These are phyloP conservation scores for Chroicocephalus ridibundus DNA, from an alignment of 2,113 vertebrate genomes.

Conservation along the genomic window DNA sequence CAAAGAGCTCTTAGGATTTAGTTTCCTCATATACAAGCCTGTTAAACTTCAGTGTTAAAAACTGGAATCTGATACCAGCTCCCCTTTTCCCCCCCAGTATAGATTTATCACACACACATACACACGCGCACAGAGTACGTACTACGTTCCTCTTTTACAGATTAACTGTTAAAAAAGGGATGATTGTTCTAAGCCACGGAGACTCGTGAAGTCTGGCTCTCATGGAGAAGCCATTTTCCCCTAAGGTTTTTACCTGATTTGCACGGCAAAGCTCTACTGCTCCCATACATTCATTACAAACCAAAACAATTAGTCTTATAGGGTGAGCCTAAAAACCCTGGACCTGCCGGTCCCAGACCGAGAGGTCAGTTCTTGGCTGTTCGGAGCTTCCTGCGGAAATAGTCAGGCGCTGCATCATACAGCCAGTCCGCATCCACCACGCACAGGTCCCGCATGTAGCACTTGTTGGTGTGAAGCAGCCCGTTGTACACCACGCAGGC, in stretches of 20 bases:
- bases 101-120: background rate
- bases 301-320: rapidly evolving
- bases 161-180: background rate
- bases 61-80: background rate
- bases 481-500: constrained; percentile 89
- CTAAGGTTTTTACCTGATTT: background rate
- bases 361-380: constrained; percentile 56
- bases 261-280: background rate
- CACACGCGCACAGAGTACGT: rapidly evolving
- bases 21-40: background rate
- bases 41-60: background rate
- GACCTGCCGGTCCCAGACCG: too few species aligned
- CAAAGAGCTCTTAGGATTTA: background rate
- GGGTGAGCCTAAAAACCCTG: background rate
- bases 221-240: background rate
- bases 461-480: constrained; percentile 88
- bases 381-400: constrained; percentile 86
- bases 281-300: background rate
- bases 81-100: background rate
- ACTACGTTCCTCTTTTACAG: background rate
- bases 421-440: constrained; percentile 91
- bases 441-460: constrained; percentile 96
- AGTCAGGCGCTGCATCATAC: constrained; percentile 86
- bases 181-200: background rate
- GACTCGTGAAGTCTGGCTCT: background rate